Conservation (phyloP, 2,113 vertebrate species). For the Rhadina sibilatrix region DNA sequence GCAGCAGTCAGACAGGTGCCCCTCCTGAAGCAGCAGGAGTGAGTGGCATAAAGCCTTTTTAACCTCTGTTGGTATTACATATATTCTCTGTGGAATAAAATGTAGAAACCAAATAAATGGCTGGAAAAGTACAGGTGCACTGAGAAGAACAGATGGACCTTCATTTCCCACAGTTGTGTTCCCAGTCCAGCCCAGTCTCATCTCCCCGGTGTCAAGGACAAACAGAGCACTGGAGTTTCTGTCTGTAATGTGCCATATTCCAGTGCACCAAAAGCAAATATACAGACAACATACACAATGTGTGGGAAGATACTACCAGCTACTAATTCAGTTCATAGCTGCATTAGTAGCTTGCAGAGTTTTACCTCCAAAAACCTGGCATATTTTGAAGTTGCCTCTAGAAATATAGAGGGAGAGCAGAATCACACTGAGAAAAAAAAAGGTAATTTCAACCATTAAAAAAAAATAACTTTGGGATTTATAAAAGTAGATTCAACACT, state of each 20-base stretch:
- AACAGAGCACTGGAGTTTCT: constrained; percentile 43
- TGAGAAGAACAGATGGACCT: not conserved
- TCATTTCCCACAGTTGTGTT: not conserved
- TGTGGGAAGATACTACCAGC: not conserved
- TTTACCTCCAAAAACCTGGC: not conserved
- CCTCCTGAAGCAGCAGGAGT: not conserved
- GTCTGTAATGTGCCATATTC: not conserved
- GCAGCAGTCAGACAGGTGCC: not conserved
- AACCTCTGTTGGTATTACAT: not conserved
- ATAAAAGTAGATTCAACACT: not conserved
- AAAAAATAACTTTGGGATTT: not conserved
- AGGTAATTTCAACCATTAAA: not conserved
- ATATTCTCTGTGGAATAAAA: not conserved
- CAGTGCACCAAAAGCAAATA: not conserved
- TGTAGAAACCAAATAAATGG: not conserved
- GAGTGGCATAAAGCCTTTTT: not conserved
- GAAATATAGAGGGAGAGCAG: not conserved
- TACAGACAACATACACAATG: rapidly evolving
- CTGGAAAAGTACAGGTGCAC: not conserved
- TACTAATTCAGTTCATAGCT: not conserved
- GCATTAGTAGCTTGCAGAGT: not conserved
- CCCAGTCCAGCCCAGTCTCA: constrained; percentile 22
- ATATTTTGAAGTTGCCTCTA: not conserved
- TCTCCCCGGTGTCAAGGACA: constrained; percentile 33
- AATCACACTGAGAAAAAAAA: not conserved